Evolutionary conservation across 2,888 invertebrate genomes (phyloP), one percentile per base, ranked within the genome.

Genomic region (Cosmia pyralina): DNA sequence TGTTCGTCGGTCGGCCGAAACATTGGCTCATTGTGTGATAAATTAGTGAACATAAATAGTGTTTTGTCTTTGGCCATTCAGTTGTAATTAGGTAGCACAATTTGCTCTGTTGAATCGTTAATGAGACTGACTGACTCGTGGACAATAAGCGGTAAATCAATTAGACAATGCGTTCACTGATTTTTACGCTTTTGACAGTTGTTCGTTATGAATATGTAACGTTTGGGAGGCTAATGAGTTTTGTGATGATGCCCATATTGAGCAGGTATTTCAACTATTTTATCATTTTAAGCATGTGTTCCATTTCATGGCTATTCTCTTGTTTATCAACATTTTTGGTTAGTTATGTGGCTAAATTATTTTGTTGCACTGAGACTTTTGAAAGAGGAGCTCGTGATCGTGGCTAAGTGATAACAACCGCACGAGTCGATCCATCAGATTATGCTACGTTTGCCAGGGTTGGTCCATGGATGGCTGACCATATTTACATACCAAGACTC

Each of bases 71-170:
- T 91, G 86, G 86, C 89, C 91, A 94, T 96, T 95, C 93, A 92
- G 87, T 91, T 94, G 86, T 95, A 95, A 96, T 96, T 94, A 95
- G 96, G 96, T 96, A 96, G 96, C 96, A 95, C 94, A 94, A 96
- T 96, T 95, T 92, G 93, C 92, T 93, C 93, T 94, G 91, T 92
- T 95, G 95, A 94, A 96, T 95, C 93, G 89, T 87, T 94, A 94
- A 96, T 95, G 93, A 95, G 94, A 88, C 85, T 79, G 90, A 89
- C 90, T 93, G 88, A 89, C 90, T 89, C 77, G 87, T 75, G 88
- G 89, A 95, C 94, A 95, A 95, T 93, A 89, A 90, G 92, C 91
- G 93, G 91, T 91, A 92, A 95, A 94, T 95, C 94, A 93, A 93
- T 94, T 94, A 92, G 87, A 91, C 90, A 92, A 89, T 89, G 88